Evolutionary conservation across 2,888 invertebrate genomes (phyloP).

Genomic region (Apamea epomidion): DNA sequence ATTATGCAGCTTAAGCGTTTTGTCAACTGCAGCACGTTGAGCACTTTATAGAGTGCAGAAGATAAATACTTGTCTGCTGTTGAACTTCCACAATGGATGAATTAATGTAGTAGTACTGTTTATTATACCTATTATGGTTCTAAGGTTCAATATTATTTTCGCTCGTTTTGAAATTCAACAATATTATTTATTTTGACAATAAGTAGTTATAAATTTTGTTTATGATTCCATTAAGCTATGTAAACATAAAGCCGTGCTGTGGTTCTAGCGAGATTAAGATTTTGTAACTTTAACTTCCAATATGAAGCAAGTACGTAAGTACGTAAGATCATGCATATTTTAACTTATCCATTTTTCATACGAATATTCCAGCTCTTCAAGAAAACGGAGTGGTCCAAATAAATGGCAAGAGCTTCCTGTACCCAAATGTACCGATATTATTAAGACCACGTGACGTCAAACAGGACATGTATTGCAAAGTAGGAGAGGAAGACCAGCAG

Average conservation of each 20-base stretch:
- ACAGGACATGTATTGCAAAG: slow-evolving; percentile 78
- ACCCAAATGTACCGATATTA: slow-evolving; percentile 90
- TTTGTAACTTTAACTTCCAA: not conserved
- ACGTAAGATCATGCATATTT: not conserved
- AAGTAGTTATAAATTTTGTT: not conserved
- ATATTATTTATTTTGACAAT: not conserved
- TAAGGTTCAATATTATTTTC: not conserved
- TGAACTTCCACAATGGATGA: not conserved
- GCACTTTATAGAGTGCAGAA: not conserved
- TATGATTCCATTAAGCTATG: not conserved
- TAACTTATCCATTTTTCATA: not conserved
- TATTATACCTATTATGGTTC: not conserved
- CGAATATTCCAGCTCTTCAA: slow-evolving; percentile 76
- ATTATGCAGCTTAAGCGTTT: slow-evolving; percentile 6
- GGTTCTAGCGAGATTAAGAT: not conserved
- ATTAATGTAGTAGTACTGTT: not conserved
- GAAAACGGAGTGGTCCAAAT: slow-evolving; percentile 88
- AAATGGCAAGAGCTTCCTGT: slow-evolving; percentile 90
- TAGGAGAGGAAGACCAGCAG: slow-evolving; percentile 79
- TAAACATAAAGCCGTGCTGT: not conserved
- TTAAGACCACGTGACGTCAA: slow-evolving; percentile 85
- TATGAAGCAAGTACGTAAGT: not conserved
- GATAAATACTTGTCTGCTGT: not conserved
- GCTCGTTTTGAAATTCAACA: not conserved
- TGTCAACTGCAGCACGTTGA: not conserved